Conservation (phyloP, 2,797 vertebrate species). For the Anniella stebbinsi region DNA sequence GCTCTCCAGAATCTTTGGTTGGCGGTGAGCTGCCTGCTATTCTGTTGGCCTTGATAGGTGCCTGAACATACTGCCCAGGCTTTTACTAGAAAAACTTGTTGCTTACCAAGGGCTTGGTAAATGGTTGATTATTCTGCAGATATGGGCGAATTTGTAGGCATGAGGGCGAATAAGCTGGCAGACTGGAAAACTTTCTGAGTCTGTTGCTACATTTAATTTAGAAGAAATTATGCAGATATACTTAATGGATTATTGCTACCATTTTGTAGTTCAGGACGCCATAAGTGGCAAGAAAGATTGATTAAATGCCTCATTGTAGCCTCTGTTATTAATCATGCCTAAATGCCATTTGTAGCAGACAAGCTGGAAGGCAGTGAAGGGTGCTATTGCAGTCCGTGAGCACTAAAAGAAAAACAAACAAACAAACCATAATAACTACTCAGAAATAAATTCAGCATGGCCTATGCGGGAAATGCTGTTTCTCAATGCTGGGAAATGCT, state of each 20-base stretch:
- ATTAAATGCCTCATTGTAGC: slow-evolving; percentile 13
- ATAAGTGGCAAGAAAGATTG: slow-evolving; percentile 27
- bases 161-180: too few relatives aligned
- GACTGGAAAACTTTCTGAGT: neutral
- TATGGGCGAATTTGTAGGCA: neutral
- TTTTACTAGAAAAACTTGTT: neutral
- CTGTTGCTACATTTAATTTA: slow-evolving; percentile 6
- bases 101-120: neutral
- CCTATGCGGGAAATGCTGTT: neutral
- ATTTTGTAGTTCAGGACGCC: slow-evolving; percentile 26
- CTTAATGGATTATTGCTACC: slow-evolving; percentile 17
- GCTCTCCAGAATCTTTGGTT: neutral
- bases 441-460: neutral
- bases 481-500: neutral
- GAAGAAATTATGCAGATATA: neutral
- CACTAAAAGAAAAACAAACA: neutral
- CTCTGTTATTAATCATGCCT: slow-evolving; percentile 14
- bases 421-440: neutral
- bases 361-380: slow-evolving; percentile 5
- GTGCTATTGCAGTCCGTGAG: neutral
- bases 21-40: neutral
- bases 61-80: too few relatives aligned
- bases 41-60: neutral
- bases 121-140: neutral
- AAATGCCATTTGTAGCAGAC: neutral